Evolutionary conservation across 2,888 invertebrate genomes (phyloP).

Genomic region (Hypsopygia costalis): DNA sequence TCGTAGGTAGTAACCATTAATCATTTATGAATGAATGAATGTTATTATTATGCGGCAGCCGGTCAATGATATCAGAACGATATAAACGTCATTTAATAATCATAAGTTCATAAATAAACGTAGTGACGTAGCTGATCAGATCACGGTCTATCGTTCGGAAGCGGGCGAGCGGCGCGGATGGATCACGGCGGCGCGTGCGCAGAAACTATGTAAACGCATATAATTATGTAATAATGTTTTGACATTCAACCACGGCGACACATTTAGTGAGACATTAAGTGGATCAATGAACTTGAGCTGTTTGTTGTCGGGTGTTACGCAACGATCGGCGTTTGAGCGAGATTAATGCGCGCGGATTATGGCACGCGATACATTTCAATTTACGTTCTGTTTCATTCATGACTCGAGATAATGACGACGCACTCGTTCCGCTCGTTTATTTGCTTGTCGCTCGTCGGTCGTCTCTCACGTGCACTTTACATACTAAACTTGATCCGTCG

Average conservation of each 20-base stretch:
- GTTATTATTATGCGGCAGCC: slow-evolving; percentile 69
- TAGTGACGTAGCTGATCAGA: slow-evolving; percentile 60
- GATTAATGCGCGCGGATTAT: slow-evolving; percentile 79
- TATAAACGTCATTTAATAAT: slow-evolving; percentile 78
- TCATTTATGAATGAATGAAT: slow-evolving; percentile 73
- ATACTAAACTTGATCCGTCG: slow-evolving; percentile 34
- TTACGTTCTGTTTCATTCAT: slow-evolving; percentile 79
- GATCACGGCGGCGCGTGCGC: slow-evolving; percentile 41
- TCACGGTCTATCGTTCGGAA: slow-evolving; percentile 38
- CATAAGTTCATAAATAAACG: slow-evolving; percentile 78
- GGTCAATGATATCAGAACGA: slow-evolving; percentile 73
- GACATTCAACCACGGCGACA: slow-evolving; percentile 75
- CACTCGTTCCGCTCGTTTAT: slow-evolving; percentile 64
- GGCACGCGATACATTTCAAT: slow-evolving; percentile 79
- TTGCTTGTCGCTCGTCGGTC: slow-evolving; percentile 46
- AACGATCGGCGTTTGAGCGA: slow-evolving; percentile 77
- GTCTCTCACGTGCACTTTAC: slow-evolving; percentile 38
- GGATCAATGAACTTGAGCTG: slow-evolving; percentile 80
- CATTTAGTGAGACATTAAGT: slow-evolving; percentile 76
- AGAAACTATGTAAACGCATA: slow-evolving; percentile 53
- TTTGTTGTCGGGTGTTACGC: slow-evolving; percentile 68
- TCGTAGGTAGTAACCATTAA: slow-evolving; percentile 72
- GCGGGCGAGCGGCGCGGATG: slow-evolving; percentile 23
- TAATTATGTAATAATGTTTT: slow-evolving; percentile 76
- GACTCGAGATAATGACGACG: slow-evolving; percentile 70